Evolutionary conservation across 2,113 vertebrate species (phyloP), one percentile per base, ranked within the genome.

Genomic region (Sporophila hypoxantha): DNA sequence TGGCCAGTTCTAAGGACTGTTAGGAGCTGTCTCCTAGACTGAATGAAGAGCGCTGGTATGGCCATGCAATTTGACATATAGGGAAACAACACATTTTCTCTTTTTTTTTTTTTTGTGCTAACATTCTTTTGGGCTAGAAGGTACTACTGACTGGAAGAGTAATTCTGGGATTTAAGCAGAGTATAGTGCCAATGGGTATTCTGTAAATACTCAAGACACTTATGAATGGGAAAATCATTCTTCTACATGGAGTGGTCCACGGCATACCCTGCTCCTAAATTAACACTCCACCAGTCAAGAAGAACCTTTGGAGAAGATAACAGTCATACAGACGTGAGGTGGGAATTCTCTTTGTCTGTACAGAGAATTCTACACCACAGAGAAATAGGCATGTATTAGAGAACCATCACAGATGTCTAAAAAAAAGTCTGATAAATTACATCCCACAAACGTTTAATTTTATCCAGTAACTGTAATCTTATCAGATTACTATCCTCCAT

Each of bases 251-350:
- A 73, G 13, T 18, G 41, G 44, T 60, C 34, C 18, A 25, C 57
- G 57, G 77, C 29, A 61, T 17, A 64, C 2, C 29, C 46, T 82
- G 26, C 34, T 88, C 17, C 52, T 68, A 57, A 82, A 82, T 56
- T 52, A 85, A 89, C 25, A 74, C 13, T 53, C 46, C 19, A 23
- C 0, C 6, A 67, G 60, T 47, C 37, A 90, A 46, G 23, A 70
- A 70, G 30, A 79, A 47, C 2, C 26, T 76, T n/a, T 69, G 60
- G 62, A 89, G 30, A 41, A 91, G 66, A 25, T 6, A 67, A 73
- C 0, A 59, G n/a, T 27, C 36, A 69, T 32, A 55, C 17, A 66
- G 22, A 71, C 0, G 0, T 7, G 44, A 75, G 14, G 53, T 67
- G 5, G 25, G 39, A 87, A 67, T 80, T 82, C 17, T 70, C 14